Evolutionary conservation across 2,113 vertebrate genomes (phyloP).

Genomic region (Rhabdornis inornatus): DNA sequence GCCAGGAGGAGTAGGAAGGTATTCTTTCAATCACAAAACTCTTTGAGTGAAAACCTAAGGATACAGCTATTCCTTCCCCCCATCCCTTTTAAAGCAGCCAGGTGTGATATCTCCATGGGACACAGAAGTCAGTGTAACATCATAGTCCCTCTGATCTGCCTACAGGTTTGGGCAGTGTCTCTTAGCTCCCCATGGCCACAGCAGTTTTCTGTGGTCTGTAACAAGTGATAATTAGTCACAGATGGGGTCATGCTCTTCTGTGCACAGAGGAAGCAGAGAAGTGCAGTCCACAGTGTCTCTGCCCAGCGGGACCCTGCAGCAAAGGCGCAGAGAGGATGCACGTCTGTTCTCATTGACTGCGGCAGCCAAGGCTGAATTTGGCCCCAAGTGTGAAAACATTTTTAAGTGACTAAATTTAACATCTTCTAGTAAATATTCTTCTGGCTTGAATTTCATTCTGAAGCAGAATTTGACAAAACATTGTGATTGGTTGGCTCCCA

Average conservation of each 20-base stretch:
- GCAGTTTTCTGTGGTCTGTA: not conserved
- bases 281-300: not conserved
- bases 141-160: not conserved
- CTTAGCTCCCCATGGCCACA: not conserved
- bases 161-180: not conserved
- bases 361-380: conserved; percentile 11
- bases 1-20: not conserved
- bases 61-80: not conserved
- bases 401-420: conserved; percentile 61
- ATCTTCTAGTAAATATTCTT: conserved; percentile 60
- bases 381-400: conserved; percentile 46
- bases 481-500: conserved; percentile 63
- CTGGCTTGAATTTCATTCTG: conserved; percentile 45
- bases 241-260: not conserved
- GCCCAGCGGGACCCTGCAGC: not conserved
- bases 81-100: not conserved
- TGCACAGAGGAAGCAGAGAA: not conserved
- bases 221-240: conserved; percentile 41
- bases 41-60: not conserved
- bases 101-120: not conserved
- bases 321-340: not conserved
- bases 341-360: not conserved
- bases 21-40: not conserved
- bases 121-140: not conserved
- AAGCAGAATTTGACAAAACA: conserved; percentile 53